These are phyloP conservation scores for Chironomus tentans DNA, from an alignment of 2,888 invertebrate species.

Conservation along the genomic window DNA sequence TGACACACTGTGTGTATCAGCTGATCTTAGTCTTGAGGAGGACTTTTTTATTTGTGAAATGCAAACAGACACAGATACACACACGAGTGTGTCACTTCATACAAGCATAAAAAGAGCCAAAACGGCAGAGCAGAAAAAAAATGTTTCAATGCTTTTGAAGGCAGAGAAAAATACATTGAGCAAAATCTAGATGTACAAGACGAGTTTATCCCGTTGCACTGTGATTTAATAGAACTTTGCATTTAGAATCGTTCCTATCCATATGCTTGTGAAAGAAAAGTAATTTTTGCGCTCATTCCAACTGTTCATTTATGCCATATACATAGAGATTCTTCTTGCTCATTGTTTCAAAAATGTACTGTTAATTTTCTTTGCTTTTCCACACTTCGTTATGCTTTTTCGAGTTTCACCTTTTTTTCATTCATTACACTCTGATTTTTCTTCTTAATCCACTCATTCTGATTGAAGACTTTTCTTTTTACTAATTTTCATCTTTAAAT, in stretches of 20 bases:
- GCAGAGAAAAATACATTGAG: too few relatives aligned
- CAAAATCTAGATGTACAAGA: background rate
- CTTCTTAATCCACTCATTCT: background rate
- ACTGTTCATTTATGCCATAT: background rate
- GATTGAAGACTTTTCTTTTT: background rate
- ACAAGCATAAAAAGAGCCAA: too few relatives aligned
- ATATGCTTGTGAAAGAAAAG: background rate
- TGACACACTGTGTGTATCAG: too few relatives aligned
- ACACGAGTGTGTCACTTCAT: too few relatives aligned
- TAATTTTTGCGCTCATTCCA: background rate
- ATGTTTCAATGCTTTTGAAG: too few relatives aligned
- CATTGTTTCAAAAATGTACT: conserved; percentile 1
- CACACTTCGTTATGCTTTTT: background rate
- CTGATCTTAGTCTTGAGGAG: too few relatives aligned
- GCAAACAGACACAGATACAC: too few relatives aligned
- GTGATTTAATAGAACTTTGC: background rate
- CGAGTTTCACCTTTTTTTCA: background rate
- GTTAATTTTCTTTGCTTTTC: conserved; percentile 8
- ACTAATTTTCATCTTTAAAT: background rate
- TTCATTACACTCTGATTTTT: background rate
- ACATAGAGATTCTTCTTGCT: conserved; percentile 1
- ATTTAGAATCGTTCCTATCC: background rate
- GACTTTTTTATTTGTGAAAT: too few relatives aligned
- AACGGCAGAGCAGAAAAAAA: too few relatives aligned
- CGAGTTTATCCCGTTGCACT: conserved; percentile 4